These are phyloP conservation scores for Oreochromis spilurus DNA, from an alignment of 2,113 vertebrate genomes.

Conservation along the genomic window DNA sequence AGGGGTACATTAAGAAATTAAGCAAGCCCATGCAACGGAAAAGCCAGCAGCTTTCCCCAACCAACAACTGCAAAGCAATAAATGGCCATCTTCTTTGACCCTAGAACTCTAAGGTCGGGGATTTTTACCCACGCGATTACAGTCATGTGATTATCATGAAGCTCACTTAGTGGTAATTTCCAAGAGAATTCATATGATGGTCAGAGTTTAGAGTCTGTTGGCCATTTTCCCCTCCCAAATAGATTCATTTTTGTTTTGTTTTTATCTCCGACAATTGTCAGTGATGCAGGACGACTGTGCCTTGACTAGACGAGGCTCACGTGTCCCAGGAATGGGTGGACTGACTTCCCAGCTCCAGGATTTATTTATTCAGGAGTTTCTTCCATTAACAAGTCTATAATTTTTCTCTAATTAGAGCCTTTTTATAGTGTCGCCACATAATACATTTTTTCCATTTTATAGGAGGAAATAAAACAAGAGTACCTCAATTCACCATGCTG, in stretches of 20 bases:
- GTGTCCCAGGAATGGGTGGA: not conserved
- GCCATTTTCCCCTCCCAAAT: not conserved
- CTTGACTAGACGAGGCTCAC: not conserved
- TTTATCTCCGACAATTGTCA: not conserved
- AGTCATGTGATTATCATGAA: not conserved
- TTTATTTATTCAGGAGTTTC: not conserved
- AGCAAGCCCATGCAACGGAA: not conserved
- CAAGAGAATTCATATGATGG: not conserved
- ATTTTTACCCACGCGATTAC: not conserved
- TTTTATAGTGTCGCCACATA: not conserved
- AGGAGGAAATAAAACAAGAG: not conserved
- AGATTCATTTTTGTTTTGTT: not conserved
- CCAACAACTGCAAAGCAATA: not conserved
- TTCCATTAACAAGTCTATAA: not conserved
- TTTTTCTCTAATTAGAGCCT: not conserved
- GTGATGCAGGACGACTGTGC: not conserved
- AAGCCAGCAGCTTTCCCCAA: not conserved
- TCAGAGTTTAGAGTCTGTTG: not conserved
- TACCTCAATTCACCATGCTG: not conserved
- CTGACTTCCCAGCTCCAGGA: not conserved
- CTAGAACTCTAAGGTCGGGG: not conserved
- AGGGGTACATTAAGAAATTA: not conserved
- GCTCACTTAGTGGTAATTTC: not conserved
- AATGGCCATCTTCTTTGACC: not conserved
- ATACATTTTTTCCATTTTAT: not conserved